These are phyloP conservation scores for Plutomurus gul DNA, from an alignment of 1,140 invertebrate genomes.

Conservation along the genomic window DNA sequence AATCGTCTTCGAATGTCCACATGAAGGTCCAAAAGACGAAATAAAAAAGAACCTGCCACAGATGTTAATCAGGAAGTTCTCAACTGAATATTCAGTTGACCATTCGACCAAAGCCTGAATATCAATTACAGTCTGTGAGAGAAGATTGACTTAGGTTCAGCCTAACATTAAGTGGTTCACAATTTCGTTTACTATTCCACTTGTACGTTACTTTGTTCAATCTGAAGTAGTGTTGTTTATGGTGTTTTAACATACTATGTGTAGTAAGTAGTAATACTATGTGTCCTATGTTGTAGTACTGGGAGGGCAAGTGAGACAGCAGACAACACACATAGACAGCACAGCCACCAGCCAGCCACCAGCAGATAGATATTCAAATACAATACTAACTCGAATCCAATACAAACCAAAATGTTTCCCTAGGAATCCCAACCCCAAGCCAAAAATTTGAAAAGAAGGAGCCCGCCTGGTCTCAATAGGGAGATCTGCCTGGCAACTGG, in stretches of 20 bases:
- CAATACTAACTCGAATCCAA: slow-evolving; percentile 1
- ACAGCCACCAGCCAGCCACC: no score
- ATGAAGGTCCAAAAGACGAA: background rate
- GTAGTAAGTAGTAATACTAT: no score
- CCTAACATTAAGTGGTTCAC: background rate
- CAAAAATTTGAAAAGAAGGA: slow-evolving; percentile 31
- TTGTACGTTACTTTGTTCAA: background rate
- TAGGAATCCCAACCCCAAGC: slow-evolving; percentile 27
- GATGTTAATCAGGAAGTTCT: slow-evolving; percentile 12
- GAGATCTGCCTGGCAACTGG: slow-evolving; percentile 26
- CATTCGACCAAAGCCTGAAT: no score
- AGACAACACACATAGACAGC: background rate
- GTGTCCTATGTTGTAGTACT: no score
- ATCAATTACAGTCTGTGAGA: background rate
- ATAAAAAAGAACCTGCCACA: background rate
- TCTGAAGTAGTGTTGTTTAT: background rate
- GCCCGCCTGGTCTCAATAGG: slow-evolving; percentile 27
- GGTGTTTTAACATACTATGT: no score
- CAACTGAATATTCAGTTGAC: background rate
- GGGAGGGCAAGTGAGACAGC: background rate
- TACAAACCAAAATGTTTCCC: slow-evolving; percentile 18
- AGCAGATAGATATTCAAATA: slow-evolving; percentile 19
- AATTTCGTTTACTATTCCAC: background rate
- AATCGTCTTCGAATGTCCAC: no score
- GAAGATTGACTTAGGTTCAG: background rate